These are phyloP conservation scores for Marmota monax DNA, from an alignment of 2,113 vertebrate genomes.

Conservation along the genomic window DNA sequence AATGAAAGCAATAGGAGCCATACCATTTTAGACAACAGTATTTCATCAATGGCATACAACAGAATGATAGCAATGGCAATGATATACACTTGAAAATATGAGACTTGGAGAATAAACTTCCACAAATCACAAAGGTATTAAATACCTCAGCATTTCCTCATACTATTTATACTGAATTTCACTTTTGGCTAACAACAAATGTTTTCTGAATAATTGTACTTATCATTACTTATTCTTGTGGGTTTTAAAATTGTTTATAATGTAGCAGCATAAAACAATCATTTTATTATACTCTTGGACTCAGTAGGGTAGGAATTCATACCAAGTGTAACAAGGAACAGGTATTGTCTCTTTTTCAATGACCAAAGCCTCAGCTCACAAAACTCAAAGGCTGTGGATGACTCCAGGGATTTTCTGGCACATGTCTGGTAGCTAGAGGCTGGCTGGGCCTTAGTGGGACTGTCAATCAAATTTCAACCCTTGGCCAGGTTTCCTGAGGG, in stretches of 20 bases:
- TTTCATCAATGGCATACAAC: not conserved
- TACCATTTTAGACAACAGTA: not conserved
- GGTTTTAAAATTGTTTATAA: not conserved
- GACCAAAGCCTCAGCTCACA: not conserved
- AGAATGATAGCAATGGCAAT: not conserved
- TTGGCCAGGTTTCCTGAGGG: not conserved
- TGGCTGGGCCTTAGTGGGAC: not conserved
- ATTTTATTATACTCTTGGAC: not conserved
- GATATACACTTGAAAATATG: not conserved
- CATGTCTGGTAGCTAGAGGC: not conserved
- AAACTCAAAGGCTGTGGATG: not conserved
- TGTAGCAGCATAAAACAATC: not conserved
- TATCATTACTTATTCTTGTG: not conserved
- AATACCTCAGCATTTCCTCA: not conserved
- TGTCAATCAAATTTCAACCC: not conserved
- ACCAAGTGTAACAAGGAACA: not conserved
- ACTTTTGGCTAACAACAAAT: not conserved
- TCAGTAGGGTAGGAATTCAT: not conserved
- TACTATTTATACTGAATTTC: not conserved
- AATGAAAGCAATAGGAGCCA: not conserved
- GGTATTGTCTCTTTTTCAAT: not conserved
- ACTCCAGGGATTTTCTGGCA: not conserved
- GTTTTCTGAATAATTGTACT: constrained; percentile 31
- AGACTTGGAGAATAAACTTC: not conserved
- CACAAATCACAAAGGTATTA: not conserved